Evolutionary conservation across 30 jellyfish, hydroid and myxozoan genomes (phyloP).

Genomic region (Clytia hemisphaerica): DNA sequence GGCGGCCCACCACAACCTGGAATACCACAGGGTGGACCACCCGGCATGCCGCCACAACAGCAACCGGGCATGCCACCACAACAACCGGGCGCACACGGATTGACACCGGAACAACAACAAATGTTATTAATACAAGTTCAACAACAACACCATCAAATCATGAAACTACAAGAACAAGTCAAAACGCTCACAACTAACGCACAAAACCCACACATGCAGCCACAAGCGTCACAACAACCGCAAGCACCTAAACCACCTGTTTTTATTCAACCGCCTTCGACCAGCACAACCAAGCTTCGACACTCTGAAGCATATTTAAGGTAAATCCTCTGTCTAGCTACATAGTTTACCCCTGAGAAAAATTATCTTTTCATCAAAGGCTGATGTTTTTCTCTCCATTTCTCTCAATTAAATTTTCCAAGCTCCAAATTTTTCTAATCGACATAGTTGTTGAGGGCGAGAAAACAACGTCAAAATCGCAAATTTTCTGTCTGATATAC

Average conservation of each 20-base stretch:
- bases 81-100: not conserved
- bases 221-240: constrained; percentile 37
- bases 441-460: too few relatives aligned
- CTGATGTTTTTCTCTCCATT: too few relatives aligned
- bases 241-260: constrained; percentile 32
- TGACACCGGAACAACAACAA: constrained; percentile 85
- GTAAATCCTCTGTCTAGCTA: constrained; percentile 18
- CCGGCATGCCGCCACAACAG: constrained; percentile 13
- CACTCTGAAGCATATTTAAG: constrained; percentile 88
- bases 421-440: too few relatives aligned
- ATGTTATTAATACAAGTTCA: constrained; percentile 66
- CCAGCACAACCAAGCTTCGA: constrained; percentile 66
- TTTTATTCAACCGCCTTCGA: constrained; percentile 70
- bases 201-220: constrained; percentile 60
- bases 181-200: constrained; percentile 8
- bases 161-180: constrained; percentile 44
- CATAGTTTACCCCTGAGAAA: not conserved
- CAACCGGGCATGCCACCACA: constrained; percentile 35
- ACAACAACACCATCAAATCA: constrained; percentile 85
- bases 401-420: too few relatives aligned
- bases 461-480: too few relatives aligned
- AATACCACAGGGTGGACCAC: constrained; percentile 6
- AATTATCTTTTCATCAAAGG: too few relatives aligned
- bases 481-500: too few relatives aligned
- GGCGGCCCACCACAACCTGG: constrained; percentile 32